Evolutionary conservation across 2,888 invertebrate species (phyloP), one percentile per base, ranked within the genome.

Genomic region (Zonitis immaculata): DNA sequence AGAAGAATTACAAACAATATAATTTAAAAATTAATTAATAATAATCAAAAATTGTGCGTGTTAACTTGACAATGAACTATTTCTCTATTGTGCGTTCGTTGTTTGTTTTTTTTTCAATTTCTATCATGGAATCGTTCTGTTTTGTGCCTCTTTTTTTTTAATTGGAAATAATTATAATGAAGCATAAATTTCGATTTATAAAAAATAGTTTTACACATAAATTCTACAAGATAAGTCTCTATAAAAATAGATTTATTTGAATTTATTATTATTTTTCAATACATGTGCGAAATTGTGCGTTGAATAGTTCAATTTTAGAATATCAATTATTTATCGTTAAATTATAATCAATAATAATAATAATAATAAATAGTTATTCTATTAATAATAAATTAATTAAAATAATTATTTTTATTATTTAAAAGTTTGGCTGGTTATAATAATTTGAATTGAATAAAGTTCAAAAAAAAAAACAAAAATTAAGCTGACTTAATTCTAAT

Each of bases 271-370:
- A n/a, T n/a, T n/a, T n/a, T 35, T 35, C 5, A 22, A 12, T 14
- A 35, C 9, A 26, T 54, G 53, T 54, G 53, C 49, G 49, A 47
- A 54, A 39, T 54, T 55, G 55, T 55, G 55, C 55, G 55, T 55
- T 45, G 45, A 55, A 51, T 25, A 26, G 44, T 50, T 48, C 16
- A 26, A 25, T 18, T 51, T 55, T 51, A 51, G 51, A 55, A 51
- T 55, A 48, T 55, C 20, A n/a, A 46, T 3, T 25, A 12, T 4
- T 8, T 35, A 0, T 16, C 12, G 12, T 14, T n/a, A n/a, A n/a
- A n/a, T 35, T 35, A 7, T 16, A 3, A 1, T 35, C 16, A 6
- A 14, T n/a, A 32, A 6, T 14, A 32, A 14, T 32, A 35, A 35
- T 16, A 35, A 18, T 35, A 35, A 35, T 18, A 4, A 1, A 18